A percentile compares a stretch with the other conserved stretches of the same genome.
phyloP scores from a whole-genome alignment of 1,140 invertebrate species.

The Tyrophagus putrescentiae region DNA sequence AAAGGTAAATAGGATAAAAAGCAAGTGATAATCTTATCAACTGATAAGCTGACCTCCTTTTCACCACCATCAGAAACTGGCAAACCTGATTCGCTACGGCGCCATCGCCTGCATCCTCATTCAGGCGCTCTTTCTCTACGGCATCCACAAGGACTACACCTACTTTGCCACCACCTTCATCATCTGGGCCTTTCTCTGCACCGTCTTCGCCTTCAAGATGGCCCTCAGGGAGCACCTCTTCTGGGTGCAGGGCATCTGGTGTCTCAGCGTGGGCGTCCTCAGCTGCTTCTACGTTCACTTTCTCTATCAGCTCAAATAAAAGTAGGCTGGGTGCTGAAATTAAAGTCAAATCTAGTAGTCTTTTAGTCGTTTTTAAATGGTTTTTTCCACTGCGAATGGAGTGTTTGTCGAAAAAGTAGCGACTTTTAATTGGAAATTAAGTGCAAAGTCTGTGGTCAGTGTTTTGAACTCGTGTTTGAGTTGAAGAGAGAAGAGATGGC shows the following conservation, averaged over 20 bases:
- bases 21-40: not conserved
- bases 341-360: too few species aligned
- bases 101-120: not conserved
- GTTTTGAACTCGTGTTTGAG: too few species aligned
- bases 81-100: not conserved
- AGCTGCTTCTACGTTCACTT: not conserved
- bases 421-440: too few species aligned
- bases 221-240: not conserved
- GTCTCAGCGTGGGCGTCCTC: not conserved
- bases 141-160: not conserved
- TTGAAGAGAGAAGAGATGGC: too few species aligned
- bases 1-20: not conserved
- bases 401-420: too few species aligned
- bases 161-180: not conserved
- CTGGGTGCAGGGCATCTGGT: not conserved
- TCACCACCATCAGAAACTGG: not conserved
- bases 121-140: not conserved
- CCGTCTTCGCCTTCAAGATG: slow-evolving; percentile 1
- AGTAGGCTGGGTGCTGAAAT: too few species aligned
- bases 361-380: too few species aligned
- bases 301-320: not conserved
- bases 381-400: too few species aligned
- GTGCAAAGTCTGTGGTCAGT: too few species aligned
- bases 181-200: not conserved
- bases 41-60: not conserved